Percentiles rank a stretch among this genome's conserved stretches.
Conservation (phyloP, 1,140 invertebrate genomes). For the Antheraea mylitta region DNA sequence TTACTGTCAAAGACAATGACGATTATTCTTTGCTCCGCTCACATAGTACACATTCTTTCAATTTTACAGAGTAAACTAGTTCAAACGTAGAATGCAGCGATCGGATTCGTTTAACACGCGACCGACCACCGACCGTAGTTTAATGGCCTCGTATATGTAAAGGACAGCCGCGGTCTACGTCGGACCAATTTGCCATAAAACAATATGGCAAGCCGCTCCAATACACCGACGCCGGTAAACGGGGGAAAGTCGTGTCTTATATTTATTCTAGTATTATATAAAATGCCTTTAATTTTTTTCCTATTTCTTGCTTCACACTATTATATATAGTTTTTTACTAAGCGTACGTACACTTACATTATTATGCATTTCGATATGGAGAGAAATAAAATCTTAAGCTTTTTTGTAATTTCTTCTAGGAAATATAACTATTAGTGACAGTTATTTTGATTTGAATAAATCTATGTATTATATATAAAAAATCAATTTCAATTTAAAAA, state of each 20-base stretch:
- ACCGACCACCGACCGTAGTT: slow-evolving; percentile 67
- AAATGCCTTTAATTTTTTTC: slow-evolving; percentile 15
- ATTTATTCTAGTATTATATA: slow-evolving; percentile 54
- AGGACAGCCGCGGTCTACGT: slow-evolving; percentile 69
- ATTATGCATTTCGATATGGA: too few species aligned
- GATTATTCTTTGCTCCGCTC: neutral
- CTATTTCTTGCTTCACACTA: neutral
- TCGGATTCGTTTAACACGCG: slow-evolving; percentile 76
- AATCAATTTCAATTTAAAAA: too few species aligned
- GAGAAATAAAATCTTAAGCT: too few species aligned
- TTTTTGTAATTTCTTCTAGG: too few species aligned
- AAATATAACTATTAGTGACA: too few species aligned
- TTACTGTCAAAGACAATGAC: neutral
- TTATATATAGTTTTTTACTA: neutral
- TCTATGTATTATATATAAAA: too few species aligned
- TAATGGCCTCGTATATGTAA: slow-evolving; percentile 77
- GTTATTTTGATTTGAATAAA: too few species aligned
- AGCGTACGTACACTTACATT: neutral
- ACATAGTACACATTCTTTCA: slow-evolving; percentile 9
- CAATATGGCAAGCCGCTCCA: slow-evolving; percentile 61
- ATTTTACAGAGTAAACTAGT: slow-evolving; percentile 34
- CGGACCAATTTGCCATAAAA: slow-evolving; percentile 78
- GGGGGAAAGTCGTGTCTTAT: slow-evolving; percentile 54
- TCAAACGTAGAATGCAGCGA: slow-evolving; percentile 54
- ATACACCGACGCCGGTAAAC: slow-evolving; percentile 47